phyloP scores from a whole-genome alignment of 2,113 vertebrate genomes.

The Pagrus major region DNA sequence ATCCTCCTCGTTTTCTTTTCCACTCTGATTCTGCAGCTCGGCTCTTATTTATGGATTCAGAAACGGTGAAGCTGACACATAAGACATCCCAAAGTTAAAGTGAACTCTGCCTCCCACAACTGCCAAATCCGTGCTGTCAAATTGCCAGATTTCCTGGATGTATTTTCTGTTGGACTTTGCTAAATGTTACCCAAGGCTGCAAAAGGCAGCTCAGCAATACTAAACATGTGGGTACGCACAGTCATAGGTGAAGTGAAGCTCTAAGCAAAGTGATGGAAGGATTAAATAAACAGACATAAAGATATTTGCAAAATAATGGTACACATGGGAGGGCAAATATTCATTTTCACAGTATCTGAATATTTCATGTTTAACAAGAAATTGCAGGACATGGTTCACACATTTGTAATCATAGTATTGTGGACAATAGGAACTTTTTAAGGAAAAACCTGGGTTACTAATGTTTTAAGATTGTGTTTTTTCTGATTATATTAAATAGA shows the following conservation, averaged over 20 bases:
- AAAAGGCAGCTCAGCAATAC: background rate
- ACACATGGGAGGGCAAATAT: background rate
- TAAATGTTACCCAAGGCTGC: conserved; percentile 23
- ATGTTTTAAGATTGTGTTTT: background rate
- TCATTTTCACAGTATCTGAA: background rate
- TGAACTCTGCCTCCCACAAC: conserved; percentile 46
- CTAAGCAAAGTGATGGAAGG: background rate
- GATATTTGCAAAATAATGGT: background rate
- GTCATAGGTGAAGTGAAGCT: background rate
- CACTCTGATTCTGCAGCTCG: conserved; percentile 18
- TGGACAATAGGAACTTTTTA: background rate
- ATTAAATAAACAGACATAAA: background rate
- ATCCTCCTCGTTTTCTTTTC: background rate
- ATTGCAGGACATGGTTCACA: background rate
- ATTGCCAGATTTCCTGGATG: conserved; percentile 50
- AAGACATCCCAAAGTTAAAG: conserved; percentile 46
- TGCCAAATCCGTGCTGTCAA: conserved; percentile 58
- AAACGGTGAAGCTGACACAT: conserved; percentile 33
- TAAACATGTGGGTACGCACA: conserved; percentile 8
- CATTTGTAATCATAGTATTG: background rate
- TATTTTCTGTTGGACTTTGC: conserved; percentile 39
- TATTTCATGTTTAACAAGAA: background rate
- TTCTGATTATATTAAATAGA: background rate
- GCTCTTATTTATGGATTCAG: conserved; percentile 57
- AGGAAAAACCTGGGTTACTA: background rate